Base-by-base conservation (phyloP, 2,797 vertebrate genomes). In the Emydoidea blandingii region DNA sequence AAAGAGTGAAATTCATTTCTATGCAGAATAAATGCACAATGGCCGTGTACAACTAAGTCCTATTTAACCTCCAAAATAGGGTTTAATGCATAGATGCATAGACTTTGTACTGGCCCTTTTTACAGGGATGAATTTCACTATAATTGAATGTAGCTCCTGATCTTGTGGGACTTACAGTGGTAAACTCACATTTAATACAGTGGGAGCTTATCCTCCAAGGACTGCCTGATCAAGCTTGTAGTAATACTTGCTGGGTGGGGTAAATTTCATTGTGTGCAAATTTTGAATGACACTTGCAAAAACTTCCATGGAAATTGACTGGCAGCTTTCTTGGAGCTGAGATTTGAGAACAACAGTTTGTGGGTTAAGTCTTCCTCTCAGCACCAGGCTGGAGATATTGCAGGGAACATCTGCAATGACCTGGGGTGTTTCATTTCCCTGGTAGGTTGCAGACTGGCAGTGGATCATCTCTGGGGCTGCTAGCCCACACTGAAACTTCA, bases 401-500 rank as follows among this genome's bases (percentile, higher is more conserved):
- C 90, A 21, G 21, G 59, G 44, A 23, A 82, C 78, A 79, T 68
- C 41, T 76, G 49, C 31, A 29, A 27, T 5, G 2, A 68, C 23
- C 14, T 83, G 6, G 9, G 12, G 12, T 44, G 68, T 52, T 19
- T 74, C 15, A 37, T 81, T 37, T 54, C 80, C 85, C 34, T 81
- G 83, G 8, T 37, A 53, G 44, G 1, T 27, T 85, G 86, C 29
- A 79, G 29, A 68, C 41, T 50, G 79, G 2, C 29, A 52, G n/a
- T 52, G 52, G 78, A 93, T 34, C 6, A 81, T 72, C 21, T 86
- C 79, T 92, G 37, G 57, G 29, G 82, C 44, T 47, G 44, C n/a
- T 10, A 65, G 54, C 34, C 74, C 1, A 14, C 0, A 1, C n/a
- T 83, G 54, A 56, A 79, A 15, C 52, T 68, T 54, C n/a, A 34